Conservation (phyloP, 2,113 vertebrate species). For the Butorides virescens region DNA sequence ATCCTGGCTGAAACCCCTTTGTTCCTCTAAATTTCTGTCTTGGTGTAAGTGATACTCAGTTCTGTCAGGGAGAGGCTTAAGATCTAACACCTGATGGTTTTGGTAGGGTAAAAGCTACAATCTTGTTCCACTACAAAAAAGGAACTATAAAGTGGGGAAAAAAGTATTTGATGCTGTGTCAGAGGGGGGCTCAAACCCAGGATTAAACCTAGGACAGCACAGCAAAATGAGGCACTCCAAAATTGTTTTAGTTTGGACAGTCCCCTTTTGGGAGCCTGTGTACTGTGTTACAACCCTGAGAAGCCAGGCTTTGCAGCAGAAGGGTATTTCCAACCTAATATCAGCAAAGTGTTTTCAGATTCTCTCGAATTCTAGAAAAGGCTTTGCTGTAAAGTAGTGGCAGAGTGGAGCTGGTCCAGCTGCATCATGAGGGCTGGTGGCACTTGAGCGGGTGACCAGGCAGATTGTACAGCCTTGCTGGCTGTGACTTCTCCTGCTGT, state of each 20-base stretch:
- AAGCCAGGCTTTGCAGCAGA: background rate
- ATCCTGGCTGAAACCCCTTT: background rate
- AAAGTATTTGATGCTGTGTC: background rate
- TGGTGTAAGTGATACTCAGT: background rate
- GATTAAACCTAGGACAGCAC: background rate
- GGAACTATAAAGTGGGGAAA: background rate
- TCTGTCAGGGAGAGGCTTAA: background rate
- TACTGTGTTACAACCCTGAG: too few relatives aligned
- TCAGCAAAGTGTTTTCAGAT: background rate
- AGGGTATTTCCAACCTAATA: background rate
- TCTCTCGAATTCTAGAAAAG: background rate
- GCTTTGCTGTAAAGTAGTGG: background rate
- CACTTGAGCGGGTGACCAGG: background rate
- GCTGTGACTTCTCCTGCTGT: fast-evolving
- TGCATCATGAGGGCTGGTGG: fast-evolving
- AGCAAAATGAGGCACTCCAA: background rate
- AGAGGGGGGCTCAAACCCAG: background rate
- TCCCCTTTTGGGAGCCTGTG: fast-evolving
- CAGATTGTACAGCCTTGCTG: background rate
- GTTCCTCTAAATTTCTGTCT: background rate
- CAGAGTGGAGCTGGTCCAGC: background rate
- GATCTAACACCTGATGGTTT: fast-evolving
- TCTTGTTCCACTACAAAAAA: background rate
- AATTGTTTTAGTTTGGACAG: background rate
- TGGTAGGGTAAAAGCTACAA: background rate